Evolutionary conservation across 2,113 vertebrate genomes (phyloP), one percentile per base, ranked within the genome.

Genomic region (Nannobrachium achirus): DNA sequence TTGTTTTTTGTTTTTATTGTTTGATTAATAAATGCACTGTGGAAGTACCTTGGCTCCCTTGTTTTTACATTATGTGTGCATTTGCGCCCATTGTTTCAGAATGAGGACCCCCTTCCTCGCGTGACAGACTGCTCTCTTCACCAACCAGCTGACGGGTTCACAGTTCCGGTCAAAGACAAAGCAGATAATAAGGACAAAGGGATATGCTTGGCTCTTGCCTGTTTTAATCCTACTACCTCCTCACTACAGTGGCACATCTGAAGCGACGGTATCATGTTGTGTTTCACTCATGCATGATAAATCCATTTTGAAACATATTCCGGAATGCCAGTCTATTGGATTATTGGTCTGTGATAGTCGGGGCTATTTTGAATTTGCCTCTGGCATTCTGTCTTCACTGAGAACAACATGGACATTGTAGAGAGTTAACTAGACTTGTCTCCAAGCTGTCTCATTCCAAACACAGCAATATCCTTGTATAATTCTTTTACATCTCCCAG

Each of bases 71-170:
- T 64, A 41, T 61, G 14, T 60, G 25, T 39, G 61, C 20, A 18
- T 48, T 42, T 66, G 19, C 41, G 49, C 53, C n/a, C 18, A 33
- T 56, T 68, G 42, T 70, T 53, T 67, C 25, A 33, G 59, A 72
- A 25, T 68, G 41, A 1, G 44, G 58, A 78, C 62, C 69, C 72
- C 76, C 81, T 55, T 39, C 67, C 41, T 1, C 10, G 13, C 57
- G 56, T 39, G 42, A 78, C 79, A 81, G 73, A 80, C 68, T 20
- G 63, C 19, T 38, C 7, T 1, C 11, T 80, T 60, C 8, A 65
- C 44, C 64, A 41, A 61, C 77, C 81, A 82, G 73, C 66, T 79
- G 79, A 76, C 69, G n/a, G 67, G 76, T 85, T 80, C 63, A 63
- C 25, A 52, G 33, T 74, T 51, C 46, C 8, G 74, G 59, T 66